A percentile compares a stretch with the other conserved stretches of the same genome.
phyloP scores from a whole-genome alignment of 2,797 vertebrate genomes.

The Molossus molossus region DNA sequence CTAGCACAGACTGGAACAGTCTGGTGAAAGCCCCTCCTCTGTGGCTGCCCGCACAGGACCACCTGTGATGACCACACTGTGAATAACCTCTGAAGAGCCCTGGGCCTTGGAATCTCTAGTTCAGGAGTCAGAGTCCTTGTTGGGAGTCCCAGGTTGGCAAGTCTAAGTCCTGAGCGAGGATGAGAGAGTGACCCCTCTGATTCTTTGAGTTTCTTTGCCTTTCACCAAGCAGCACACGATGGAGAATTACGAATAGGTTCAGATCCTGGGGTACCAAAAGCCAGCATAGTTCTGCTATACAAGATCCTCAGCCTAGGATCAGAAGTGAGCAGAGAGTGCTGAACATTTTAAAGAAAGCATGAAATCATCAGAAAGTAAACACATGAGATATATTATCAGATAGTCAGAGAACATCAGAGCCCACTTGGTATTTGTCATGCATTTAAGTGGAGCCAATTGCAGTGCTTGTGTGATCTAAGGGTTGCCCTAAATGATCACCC shows the following conservation, averaged over 20 bases:
- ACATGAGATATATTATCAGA: not conserved
- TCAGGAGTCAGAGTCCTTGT: not conserved
- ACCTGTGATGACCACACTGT: not conserved
- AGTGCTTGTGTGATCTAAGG: not conserved
- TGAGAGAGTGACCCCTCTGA: not conserved
- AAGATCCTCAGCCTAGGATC: not conserved
- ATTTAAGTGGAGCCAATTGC: not conserved
- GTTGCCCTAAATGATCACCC: not conserved
- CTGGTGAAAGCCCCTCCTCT: not conserved
- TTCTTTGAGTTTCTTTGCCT: slow-evolving; percentile 5
- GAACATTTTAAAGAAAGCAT: not conserved
- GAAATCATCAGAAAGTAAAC: not conserved
- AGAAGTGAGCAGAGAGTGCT: not conserved
- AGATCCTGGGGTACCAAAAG: slow-evolving; percentile 4
- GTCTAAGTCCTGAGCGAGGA: not conserved
- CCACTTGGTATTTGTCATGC: not conserved
- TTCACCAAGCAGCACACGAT: not conserved
- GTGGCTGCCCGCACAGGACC: not conserved
- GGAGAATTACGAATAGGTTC: not conserved
- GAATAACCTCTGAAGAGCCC: not conserved
- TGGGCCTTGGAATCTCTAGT: not conserved
- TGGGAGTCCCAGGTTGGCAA: not conserved
- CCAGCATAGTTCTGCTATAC: not conserved
- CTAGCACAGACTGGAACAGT: not conserved
- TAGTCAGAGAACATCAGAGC: not conserved